Base-by-base conservation (phyloP, 2,888 invertebrate species). In the Iselma pallidipennis region DNA sequence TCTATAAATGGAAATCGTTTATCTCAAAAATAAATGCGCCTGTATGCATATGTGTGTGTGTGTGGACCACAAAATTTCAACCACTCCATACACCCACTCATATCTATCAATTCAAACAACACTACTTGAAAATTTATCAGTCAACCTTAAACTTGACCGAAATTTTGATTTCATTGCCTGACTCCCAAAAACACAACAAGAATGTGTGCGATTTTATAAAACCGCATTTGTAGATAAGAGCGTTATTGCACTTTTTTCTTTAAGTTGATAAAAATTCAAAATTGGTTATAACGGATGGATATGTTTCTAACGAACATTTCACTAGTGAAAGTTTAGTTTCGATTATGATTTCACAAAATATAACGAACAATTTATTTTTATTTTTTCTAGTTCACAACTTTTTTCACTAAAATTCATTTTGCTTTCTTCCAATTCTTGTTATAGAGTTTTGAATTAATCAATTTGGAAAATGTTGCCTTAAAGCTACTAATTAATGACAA, bases 1-100 rank as follows among this genome's bases (percentile, higher is more conserved):
- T 57, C 65, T 65, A 62, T 65, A 65, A 65, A 63, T 65, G 65
- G 65, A 65, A 65, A 65, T 59, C 59, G 65, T 62, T 65, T 65
- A 65, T 65, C 65, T 62, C 59, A 59, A 65, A 65, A 65, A 65
- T 65, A 65, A 59, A 65, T 21, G 21, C 45, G 19, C 21, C 21
- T 45, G 21, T 16, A 10, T 42, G 10, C 19, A 42, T 42, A 45
- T 45, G 21, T 21, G 12, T n/a, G 31, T 37, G 37, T 37, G 14
- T 37, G 14, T 3, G 16, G 16, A 3, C 21, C 7, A 19, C 9
- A 19, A 31, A 31, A 45, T 21, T 45, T 45, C 21, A 45, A 45
- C 21, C 45, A 45, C 45, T 45, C 14, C 10, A 19, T 10, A 45
- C 45, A 21, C 21, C 45, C 19, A 45, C 19, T 19, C 21, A 21